Conservation (phyloP, 2,797 vertebrate genomes). For the Huso huso region DNA sequence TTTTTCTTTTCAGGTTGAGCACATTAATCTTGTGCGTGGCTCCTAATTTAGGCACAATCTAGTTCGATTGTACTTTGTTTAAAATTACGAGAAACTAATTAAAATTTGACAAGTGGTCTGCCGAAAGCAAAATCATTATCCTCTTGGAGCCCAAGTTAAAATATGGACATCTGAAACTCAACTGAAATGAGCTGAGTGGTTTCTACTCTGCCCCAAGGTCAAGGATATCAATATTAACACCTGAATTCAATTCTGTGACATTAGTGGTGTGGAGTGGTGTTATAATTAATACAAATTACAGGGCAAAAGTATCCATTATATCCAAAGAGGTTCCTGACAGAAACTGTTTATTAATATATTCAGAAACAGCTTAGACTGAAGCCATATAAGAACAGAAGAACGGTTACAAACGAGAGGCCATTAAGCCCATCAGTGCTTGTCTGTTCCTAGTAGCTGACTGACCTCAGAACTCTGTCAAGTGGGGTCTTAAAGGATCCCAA, state of each 20-base stretch:
- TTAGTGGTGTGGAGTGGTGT: too few relatives aligned
- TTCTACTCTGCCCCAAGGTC: constrained; percentile 55
- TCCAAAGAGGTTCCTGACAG: too few relatives aligned
- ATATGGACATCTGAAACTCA: constrained; percentile 58
- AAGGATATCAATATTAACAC: constrained; percentile 71
- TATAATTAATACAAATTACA: too few relatives aligned
- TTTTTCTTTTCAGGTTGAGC: not conserved
- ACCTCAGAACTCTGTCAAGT: too few relatives aligned
- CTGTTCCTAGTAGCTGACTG: too few relatives aligned
- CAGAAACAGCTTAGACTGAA: too few relatives aligned
- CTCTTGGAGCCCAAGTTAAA: constrained; percentile 56
- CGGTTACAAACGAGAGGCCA: too few relatives aligned
- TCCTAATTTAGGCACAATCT: constrained; percentile 12
- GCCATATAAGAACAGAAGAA: too few relatives aligned
- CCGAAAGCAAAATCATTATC: constrained; percentile 48
- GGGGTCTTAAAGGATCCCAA: too few relatives aligned
- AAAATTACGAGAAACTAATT: not conserved
- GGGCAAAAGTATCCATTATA: too few relatives aligned
- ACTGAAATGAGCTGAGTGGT: constrained; percentile 61
- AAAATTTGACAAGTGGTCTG: constrained; percentile 13
- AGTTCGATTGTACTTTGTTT: constrained; percentile 5
- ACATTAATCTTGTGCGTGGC: constrained; percentile 1
- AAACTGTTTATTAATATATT: too few relatives aligned
- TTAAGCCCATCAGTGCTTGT: too few relatives aligned
- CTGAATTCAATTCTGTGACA: constrained; percentile 56